Evolutionary conservation across 2,797 vertebrate genomes (phyloP).

Genomic region (Melanotaenia nigrans): DNA sequence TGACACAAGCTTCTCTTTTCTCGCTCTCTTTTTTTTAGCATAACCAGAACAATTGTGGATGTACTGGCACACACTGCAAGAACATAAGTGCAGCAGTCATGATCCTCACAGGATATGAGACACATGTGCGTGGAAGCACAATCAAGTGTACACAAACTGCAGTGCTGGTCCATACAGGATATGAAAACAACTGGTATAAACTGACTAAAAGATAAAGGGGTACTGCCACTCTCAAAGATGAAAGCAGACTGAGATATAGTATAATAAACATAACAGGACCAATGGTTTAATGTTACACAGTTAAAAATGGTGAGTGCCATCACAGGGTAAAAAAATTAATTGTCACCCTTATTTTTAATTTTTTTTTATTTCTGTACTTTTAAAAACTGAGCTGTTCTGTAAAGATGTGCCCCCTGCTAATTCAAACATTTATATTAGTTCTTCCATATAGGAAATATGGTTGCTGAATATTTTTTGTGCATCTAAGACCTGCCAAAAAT

Average conservation of each 20-base stretch:
- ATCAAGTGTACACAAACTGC: background rate
- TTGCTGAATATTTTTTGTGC: background rate
- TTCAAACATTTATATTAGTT: background rate
- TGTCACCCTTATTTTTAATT: background rate
- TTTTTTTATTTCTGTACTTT: too few relatives aligned
- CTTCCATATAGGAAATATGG: background rate
- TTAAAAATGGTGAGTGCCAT: background rate
- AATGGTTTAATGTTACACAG: background rate
- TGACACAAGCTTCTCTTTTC: background rate
- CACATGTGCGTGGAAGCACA: background rate
- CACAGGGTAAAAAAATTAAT: background rate
- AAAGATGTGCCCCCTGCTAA: background rate
- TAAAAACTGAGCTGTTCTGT: background rate
- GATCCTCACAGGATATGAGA: conserved; percentile 28
- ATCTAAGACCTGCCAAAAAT: background rate
- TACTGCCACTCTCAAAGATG: background rate
- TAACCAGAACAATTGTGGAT: background rate
- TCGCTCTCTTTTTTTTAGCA: too few relatives aligned
- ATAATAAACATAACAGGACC: background rate
- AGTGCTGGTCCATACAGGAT: conserved; percentile 32
- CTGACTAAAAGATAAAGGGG: conserved; percentile 31
- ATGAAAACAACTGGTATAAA: conserved; percentile 35
- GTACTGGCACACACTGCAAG: background rate
- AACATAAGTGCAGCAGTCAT: conserved; percentile 2
- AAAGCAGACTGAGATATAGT: background rate